Base-by-base conservation (phyloP, 2,888 invertebrate species). In the Xestia xanthographa region DNA sequence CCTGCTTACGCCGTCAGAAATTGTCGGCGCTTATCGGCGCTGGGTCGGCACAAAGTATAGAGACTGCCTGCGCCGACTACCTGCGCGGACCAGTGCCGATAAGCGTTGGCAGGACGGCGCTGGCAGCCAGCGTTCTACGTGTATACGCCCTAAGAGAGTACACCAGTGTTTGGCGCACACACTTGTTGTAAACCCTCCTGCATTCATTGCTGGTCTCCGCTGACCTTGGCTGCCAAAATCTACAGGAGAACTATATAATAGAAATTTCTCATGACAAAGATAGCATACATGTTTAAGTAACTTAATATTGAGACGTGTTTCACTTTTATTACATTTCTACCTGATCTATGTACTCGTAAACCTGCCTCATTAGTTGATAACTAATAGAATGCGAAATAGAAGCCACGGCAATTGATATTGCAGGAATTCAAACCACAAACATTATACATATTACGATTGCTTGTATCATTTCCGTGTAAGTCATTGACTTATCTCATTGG, bases 361-460 rank as follows among this genome's bases (percentile, higher is more conserved):
- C 43, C 26, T 43, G 2, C 6, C 11, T 65, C 43, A 43, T 26
- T 65, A n/a, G 17, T n/a, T 26, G 3, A 8, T 14, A 60, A 56
- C 17, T 5, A 29, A 26, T 9, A 14, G n/a, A 80, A 74, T 69
- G 29, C 53, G 45, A 41, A 56, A n/a, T 63, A 20, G 17, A 65
- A 45, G 8, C 50, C 29, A 38, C 29, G 50, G 56, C 1, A 62
- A 76, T 58, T 62, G 75, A 80, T 76, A 76, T 45, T 62, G 26
- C 22, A 58, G 12, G 53, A 75, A 76, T 70, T 43, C 34, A 1
- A 58, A 80, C 82, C 80, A 38, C 82, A 82, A 67, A 70, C 5
- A 17, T 2, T 50, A 26, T 66, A 34, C 34, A 34, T 34, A 26
- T 66, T 56, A 63, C n/a, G 22, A 80, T 38, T 70, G 76, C 34